These are phyloP conservation scores for Drosophila lini DNA, from an alignment of 1,140 invertebrate genomes.

Conservation along the genomic window DNA sequence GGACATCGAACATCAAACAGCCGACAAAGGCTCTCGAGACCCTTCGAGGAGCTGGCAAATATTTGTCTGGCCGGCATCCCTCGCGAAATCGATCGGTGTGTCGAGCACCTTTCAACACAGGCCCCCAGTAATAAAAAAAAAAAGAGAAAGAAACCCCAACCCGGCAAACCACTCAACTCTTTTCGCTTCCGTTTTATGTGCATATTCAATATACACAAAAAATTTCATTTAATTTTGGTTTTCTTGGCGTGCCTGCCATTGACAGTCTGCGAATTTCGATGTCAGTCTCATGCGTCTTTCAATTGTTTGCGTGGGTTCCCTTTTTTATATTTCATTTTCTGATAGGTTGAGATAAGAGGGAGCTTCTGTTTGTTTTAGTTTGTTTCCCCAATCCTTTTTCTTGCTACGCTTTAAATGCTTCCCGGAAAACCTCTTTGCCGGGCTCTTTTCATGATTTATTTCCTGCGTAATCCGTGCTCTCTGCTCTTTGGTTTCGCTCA, in stretches of 20 bases:
- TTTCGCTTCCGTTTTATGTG: slow-evolving; percentile 47
- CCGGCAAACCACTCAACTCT: slow-evolving; percentile 26
- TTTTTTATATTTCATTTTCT: slow-evolving; percentile 18
- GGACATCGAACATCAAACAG: slow-evolving; percentile 44
- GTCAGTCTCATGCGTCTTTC: slow-evolving; percentile 63
- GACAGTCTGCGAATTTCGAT: slow-evolving; percentile 74
- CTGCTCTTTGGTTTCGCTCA: slow-evolving; percentile 22
- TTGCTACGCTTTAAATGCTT: slow-evolving; percentile 26
- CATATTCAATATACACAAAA: slow-evolving; percentile 65
- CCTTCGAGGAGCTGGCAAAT: slow-evolving; percentile 50
- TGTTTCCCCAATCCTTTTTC: slow-evolving; percentile 19
- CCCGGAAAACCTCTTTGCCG: slow-evolving; percentile 8
- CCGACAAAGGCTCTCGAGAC: slow-evolving; percentile 46
- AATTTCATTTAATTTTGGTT: slow-evolving; percentile 45
- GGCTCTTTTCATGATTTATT: slow-evolving; percentile 38
- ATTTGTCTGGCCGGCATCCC: slow-evolving; percentile 40
- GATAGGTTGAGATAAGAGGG: slow-evolving; percentile 37
- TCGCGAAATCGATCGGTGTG: slow-evolving; percentile 51
- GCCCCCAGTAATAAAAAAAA: neutral
- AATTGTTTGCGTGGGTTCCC: slow-evolving; percentile 54
- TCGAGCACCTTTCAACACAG: slow-evolving; percentile 51
- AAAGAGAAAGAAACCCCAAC: neutral
- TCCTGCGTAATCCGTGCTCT: slow-evolving; percentile 37
- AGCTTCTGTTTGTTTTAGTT: slow-evolving; percentile 42
- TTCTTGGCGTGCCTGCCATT: slow-evolving; percentile 57